Base-by-base conservation (phyloP, 2,113 vertebrate genomes). In the Dasypus novemcinctus region DNA sequence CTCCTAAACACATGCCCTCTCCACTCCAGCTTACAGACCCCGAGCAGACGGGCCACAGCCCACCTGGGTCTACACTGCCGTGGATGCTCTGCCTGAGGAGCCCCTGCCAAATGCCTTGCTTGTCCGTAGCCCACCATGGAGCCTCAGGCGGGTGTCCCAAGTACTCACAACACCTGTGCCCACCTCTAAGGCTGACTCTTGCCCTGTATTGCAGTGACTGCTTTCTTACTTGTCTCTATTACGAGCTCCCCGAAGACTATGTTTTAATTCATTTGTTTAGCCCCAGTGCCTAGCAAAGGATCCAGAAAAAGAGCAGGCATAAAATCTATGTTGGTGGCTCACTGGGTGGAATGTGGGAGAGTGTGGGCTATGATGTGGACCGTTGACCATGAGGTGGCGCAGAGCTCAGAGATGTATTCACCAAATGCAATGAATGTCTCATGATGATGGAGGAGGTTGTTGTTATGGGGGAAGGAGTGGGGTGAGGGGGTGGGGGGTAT, bases 31-130 rank as follows among this genome's bases (percentile, higher is more conserved):
- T 20, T 33, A 20, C 38, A 57, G n/a, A 54, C 4, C 12, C 21
- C 20, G 8, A 9, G 11, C 5, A 6, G 29, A 21, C 2, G 12
- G 7, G 0, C 1, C 33, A 21, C 0, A 0, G 29, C 18, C 79
- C 20, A 7, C 38, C 4, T 7, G 2, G 4, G 13, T 15, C 66
- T 63, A 0, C 2, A 61, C 36, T 59, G 87, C 57, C 46, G 17
- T 1, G 21, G 61, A 36, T 29, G 68, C 11, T 54, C 13, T 6
- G 31, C 9, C 7, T 20, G 43, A 52, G 43, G 15, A 17, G 7
- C 31, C 29, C 59, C 25, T 54, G 18, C 38, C 2, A 1, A 0
- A 80, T 15, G 18, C 18, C 15, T 23, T 38, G 20, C 38, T 17
- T 84, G 38, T 12, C 61, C 36, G 5, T 17, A 66, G 52, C 33